Percentiles rank a stretch among this genome's conserved stretches.
phyloP scores from a whole-genome alignment of 2,113 vertebrate genomes.

The Xiphophorus couchianus region DNA sequence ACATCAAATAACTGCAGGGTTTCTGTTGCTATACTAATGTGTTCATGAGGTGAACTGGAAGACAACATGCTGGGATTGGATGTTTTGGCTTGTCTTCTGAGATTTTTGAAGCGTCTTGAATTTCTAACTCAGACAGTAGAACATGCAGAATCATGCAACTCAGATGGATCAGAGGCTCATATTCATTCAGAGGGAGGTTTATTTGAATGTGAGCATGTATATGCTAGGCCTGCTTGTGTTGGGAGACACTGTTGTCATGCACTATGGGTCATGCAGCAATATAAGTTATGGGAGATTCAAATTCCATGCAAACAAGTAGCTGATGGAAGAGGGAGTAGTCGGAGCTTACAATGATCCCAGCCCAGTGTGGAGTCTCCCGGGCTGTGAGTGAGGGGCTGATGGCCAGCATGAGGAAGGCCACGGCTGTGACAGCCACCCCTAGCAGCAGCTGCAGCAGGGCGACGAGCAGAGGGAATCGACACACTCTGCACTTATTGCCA shows the following conservation, averaged over 20 bases:
- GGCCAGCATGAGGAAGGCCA: constrained; percentile 93
- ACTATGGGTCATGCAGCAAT: constrained; percentile 48
- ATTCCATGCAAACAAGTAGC: constrained; percentile 59
- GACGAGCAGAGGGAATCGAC: constrained; percentile 92
- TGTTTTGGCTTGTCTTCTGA: constrained; percentile 20
- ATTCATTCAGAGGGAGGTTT: constrained; percentile 22
- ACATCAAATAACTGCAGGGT: constrained; percentile 2
- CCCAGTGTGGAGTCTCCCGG: constrained; percentile 98
- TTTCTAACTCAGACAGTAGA: constrained; percentile 17
- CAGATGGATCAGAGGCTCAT: constrained; percentile 8
- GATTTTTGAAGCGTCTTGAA: constrained; percentile 31
- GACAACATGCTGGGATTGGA: constrained; percentile 34
- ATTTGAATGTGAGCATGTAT: constrained; percentile 17
- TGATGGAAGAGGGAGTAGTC: constrained; percentile 29
- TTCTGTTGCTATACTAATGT: background rate
- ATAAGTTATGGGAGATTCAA: constrained; percentile 18
- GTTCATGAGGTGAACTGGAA: constrained; percentile 12
- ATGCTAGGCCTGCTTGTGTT: constrained; percentile 10
- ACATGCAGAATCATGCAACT: constrained; percentile 21
- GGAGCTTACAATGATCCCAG: constrained; percentile 96
- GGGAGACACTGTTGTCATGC: constrained; percentile 39
- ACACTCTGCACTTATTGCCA: constrained; percentile 85
- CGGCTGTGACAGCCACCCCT: constrained; percentile 83
- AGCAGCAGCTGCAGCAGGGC: constrained; percentile 92
- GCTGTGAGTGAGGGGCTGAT: constrained; percentile 90